phyloP scores from a whole-genome alignment of 1,140 invertebrate species.

The Hyposmocoma kahamanoa region DNA sequence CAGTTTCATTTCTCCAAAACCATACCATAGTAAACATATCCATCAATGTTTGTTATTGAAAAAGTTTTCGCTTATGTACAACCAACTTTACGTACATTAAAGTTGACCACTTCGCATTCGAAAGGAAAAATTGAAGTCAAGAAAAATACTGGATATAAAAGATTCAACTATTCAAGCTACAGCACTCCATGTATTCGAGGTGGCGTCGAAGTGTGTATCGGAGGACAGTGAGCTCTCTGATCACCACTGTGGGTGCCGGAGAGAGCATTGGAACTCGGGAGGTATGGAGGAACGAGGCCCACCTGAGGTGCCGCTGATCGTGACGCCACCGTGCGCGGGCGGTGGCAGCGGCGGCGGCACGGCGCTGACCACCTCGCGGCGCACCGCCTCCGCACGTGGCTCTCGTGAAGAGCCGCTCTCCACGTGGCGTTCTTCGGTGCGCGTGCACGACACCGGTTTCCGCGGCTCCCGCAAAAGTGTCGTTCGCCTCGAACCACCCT shows the following conservation, averaged over 20 bases:
- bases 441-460: slow-evolving; percentile 75
- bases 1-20: slow-evolving; percentile 24
- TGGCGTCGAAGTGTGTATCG: slow-evolving; percentile 55
- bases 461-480: slow-evolving; percentile 75
- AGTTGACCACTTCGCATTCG: too few species aligned
- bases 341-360: slow-evolving; percentile 34
- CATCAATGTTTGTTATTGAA: too few species aligned
- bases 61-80: too few species aligned
- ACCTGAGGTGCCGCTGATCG: slow-evolving; percentile 60
- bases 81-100: too few species aligned
- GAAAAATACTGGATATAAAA: slow-evolving; percentile 33
- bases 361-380: slow-evolving; percentile 46
- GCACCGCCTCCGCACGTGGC: slow-evolving; percentile 50
- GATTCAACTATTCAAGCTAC: slow-evolving; percentile 67
- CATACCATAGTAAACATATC: slow-evolving; percentile 64
- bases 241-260: slow-evolving; percentile 64
- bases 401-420: slow-evolving; percentile 54
- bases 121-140: slow-evolving; percentile 16
- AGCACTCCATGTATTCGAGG: slow-evolving; percentile 60
- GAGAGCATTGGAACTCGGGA: slow-evolving; percentile 61
- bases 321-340: slow-evolving; percentile 49
- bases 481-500: slow-evolving; percentile 75
- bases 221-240: slow-evolving; percentile 65
- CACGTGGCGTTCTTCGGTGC: slow-evolving; percentile 75
- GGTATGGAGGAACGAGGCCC: slow-evolving; percentile 63